These are phyloP conservation scores for Catocala sponsa DNA, from an alignment of 2,888 invertebrate genomes.

Conservation along the genomic window DNA sequence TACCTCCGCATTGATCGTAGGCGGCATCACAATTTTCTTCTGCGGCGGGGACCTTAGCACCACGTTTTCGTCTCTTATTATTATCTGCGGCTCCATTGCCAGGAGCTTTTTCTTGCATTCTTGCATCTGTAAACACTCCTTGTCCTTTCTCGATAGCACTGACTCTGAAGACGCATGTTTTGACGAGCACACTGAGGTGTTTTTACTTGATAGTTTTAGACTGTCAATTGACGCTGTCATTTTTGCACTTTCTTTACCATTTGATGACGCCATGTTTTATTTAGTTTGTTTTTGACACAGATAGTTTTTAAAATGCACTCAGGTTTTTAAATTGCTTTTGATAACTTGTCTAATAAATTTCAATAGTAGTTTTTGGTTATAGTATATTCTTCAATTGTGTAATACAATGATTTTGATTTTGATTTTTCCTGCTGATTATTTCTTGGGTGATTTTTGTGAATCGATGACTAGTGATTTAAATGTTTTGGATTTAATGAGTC, in stretches of 20 bases:
- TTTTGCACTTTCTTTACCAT: slow-evolving; percentile 79
- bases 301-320: neutral
- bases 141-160: slow-evolving; percentile 81
- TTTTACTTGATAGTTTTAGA: slow-evolving; percentile 81
- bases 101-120: slow-evolving; percentile 84
- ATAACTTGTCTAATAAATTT: too few species aligned
- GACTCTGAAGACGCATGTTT: slow-evolving; percentile 85
- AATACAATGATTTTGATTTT: too few species aligned
- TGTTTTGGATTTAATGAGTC: too few species aligned
- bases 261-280: slow-evolving; percentile 76
- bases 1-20: slow-evolving; percentile 82
- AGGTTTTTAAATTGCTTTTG: too few species aligned
- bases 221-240: slow-evolving; percentile 83
- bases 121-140: slow-evolving; percentile 82
- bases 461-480: too few species aligned
- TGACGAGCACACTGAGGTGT: slow-evolving; percentile 75
- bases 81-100: slow-evolving; percentile 83
- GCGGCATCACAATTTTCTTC: slow-evolving; percentile 85
- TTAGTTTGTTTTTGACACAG: neutral
- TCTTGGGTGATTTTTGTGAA: too few species aligned
- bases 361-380: too few species aligned
- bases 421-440: too few species aligned
- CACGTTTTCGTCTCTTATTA: slow-evolving; percentile 84
- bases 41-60: slow-evolving; percentile 82
- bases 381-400: too few species aligned